Base-by-base conservation (phyloP, 1,140 invertebrate genomes). In the Aphidius gifuensis region DNA sequence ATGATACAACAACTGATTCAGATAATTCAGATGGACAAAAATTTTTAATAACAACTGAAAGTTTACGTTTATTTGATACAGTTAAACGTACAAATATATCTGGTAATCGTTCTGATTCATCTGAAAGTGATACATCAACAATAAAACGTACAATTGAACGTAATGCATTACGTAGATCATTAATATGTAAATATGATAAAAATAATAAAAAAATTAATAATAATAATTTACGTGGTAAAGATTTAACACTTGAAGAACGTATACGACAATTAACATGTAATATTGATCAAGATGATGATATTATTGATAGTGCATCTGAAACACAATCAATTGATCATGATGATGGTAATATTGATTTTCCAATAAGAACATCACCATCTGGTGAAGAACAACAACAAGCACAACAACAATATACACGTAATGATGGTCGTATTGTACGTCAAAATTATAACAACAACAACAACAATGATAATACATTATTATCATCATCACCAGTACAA, bases 201-300 rank as follows among this genome's bases (percentile, higher is more conserved):
- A 70, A 54, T 39, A 66, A 73, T 3, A 72, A 74, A 6, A 82
- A 80, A 62, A 32, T 32, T 78, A 72, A 86, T 68, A 70, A 77
- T 62, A 79, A 80, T 62, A 77, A 74, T 45, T 55, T 83, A 57
- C 70, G 82, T 64, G 76, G 80, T 67, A 76, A 80, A 64, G 73
- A 82, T 58, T 62, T 79, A 0, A 91, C 90, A 1, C 73, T 93
- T 11, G 88, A 91, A 38, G 92, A 93, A 67, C 83, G 90, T 51
- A 92, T 93, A 60, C 86, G 89, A 48, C 87, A 91, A 67, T 76
- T 93, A 16, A 93, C 91, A 1, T 92, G 91, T 71, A 88, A 91
- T 64, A 88, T 92, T 50, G 89, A 90, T 58, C 89, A 91, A 6
- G 85, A 87, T 5, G 74, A 76, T 5, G 68, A 75, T 2, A 68